Percentiles rank a stretch among this genome's conserved stretches.
Evolutionary conservation across 1,140 invertebrate genomes (phyloP).

Genomic region (Neoseiulus cucumeris): DNA sequence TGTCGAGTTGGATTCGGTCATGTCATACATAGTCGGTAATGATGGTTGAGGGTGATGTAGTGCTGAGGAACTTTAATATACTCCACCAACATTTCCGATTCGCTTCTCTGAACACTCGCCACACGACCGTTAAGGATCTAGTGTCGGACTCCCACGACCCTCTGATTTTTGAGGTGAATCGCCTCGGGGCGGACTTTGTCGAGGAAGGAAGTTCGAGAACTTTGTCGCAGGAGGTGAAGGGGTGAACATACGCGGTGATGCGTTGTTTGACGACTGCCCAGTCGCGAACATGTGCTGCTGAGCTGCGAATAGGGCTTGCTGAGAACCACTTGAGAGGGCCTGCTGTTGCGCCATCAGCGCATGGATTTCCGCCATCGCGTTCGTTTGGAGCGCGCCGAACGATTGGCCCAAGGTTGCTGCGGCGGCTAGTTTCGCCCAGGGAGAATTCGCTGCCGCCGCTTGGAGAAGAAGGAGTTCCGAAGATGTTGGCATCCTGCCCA

Average conservation of each 20-base stretch:
- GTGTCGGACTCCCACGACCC: too few species aligned
- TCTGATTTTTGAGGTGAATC: too few species aligned
- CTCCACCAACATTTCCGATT: too few species aligned
- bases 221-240: background rate
- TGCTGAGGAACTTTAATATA: too few species aligned
- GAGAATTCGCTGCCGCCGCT: conserved; percentile 2
- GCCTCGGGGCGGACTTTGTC: too few species aligned
- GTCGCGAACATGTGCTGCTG: background rate
- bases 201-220: too few species aligned
- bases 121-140: too few species aligned
- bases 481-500: background rate
- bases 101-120: too few species aligned
- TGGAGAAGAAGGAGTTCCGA: background rate
- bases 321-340: background rate
- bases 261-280: background rate
- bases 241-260: background rate
- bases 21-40: too few species aligned
- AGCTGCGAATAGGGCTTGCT: background rate
- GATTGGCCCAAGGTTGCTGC: background rate
- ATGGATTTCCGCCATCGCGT: background rate
- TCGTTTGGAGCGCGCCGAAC: background rate
- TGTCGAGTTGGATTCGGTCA: too few species aligned
- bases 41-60: too few species aligned
- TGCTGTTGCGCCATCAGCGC: background rate
- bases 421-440: background rate